Evolutionary conservation across 1,140 invertebrate genomes (phyloP).

Genomic region (Drosophila equinoxialis): DNA sequence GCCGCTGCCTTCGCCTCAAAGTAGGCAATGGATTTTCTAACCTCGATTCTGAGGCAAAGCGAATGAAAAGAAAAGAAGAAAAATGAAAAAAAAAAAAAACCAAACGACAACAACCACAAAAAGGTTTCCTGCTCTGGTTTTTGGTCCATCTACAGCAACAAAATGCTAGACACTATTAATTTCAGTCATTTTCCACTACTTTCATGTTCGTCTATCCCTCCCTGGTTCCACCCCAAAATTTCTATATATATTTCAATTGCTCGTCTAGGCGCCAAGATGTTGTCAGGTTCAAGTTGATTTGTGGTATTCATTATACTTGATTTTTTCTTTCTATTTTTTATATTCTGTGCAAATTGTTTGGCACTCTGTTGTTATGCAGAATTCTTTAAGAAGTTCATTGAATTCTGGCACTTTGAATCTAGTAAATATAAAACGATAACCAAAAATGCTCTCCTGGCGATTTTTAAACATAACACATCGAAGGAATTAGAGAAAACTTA

Average conservation of each 20-base stretch:
- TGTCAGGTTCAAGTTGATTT: slow-evolving; percentile 47
- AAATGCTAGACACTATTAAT: slow-evolving; percentile 51
- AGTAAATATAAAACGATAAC: too few relatives aligned
- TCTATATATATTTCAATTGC: slow-evolving; percentile 32
- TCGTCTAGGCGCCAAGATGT: slow-evolving; percentile 11
- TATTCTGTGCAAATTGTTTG: background rate
- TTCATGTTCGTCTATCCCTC: slow-evolving; percentile 41
- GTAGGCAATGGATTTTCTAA: slow-evolving; percentile 61
- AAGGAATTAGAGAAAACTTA: too few relatives aligned
- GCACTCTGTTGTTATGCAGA: background rate
- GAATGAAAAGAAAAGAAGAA: slow-evolving; percentile 23
- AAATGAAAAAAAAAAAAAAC: background rate
- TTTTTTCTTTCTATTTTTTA: background rate
- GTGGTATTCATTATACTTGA: slow-evolving; percentile 17
- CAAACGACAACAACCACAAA: slow-evolving; percentile 17
- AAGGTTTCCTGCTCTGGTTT: slow-evolving; percentile 54
- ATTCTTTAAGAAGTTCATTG: background rate
- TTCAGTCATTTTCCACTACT: slow-evolving; percentile 42
- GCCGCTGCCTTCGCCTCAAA: slow-evolving; percentile 41
- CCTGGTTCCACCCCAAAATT: slow-evolving; percentile 20
- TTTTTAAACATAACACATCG: too few relatives aligned
- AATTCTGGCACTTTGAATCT: too few relatives aligned
- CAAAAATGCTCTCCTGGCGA: too few relatives aligned
- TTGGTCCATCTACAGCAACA: slow-evolving; percentile 8
- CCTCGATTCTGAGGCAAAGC: slow-evolving; percentile 19